Conservation (phyloP, 2,113 vertebrate genomes). For the Gymnogyps californianus region DNA sequence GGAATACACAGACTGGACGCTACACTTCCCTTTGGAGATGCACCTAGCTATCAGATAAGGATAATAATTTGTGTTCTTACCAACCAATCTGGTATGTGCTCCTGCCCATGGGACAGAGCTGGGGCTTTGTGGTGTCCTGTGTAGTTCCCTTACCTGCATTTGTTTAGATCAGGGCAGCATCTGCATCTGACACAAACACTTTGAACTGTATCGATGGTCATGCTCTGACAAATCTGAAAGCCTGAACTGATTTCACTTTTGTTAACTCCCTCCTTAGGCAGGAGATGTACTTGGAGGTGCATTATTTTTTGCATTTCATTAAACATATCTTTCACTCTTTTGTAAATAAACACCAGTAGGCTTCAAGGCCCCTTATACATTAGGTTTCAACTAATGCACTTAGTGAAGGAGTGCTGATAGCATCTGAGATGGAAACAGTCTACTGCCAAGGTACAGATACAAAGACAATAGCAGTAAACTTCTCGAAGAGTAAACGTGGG, state of each 20-base stretch:
- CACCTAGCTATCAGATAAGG: not conserved
- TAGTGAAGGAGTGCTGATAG: not conserved
- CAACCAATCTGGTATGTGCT: not conserved
- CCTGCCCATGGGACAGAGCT: not conserved
- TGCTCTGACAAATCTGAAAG: not conserved
- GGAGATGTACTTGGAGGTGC: not conserved
- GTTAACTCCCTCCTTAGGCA: not conserved
- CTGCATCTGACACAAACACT: not conserved
- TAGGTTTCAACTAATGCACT: not conserved
- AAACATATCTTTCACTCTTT: not conserved
- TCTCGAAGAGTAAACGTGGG: not conserved
- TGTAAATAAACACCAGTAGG: not conserved
- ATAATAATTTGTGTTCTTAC: not conserved
- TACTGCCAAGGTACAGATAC: not conserved
- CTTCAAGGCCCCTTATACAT: not conserved
- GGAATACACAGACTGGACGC: not conserved
- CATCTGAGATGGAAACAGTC: not conserved
- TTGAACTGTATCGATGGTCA: not conserved
- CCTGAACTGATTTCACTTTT: not conserved
- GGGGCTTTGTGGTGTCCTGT: rapidly evolving
- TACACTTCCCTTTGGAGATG: not conserved
- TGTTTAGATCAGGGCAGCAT: not conserved
- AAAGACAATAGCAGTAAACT: not conserved
- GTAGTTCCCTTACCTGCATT: not conserved
- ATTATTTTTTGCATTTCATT: not conserved